Percentiles rank a stretch among this genome's conserved stretches.
Evolutionary conservation across 1,140 invertebrate species (phyloP).

Genomic region (Lordiphosa clarofinis): DNA sequence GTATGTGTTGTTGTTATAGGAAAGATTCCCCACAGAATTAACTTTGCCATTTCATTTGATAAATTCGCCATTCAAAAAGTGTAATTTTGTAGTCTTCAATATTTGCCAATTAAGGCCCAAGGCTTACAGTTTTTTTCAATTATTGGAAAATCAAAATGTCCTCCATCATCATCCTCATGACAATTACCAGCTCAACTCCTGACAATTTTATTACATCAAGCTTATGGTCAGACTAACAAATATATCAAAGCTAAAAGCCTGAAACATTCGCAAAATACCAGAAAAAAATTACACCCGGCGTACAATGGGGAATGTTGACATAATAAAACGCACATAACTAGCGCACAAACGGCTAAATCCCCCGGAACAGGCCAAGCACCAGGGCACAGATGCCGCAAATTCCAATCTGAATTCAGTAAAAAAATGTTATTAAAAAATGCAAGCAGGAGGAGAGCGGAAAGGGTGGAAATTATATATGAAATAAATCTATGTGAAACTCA

Average conservation of each 20-base stretch:
- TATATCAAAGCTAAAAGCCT: slow-evolving; percentile 71
- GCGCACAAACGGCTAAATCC: slow-evolving; percentile 45
- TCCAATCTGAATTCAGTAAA: slow-evolving; percentile 48
- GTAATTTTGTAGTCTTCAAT: too few relatives aligned
- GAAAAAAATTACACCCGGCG: slow-evolving; percentile 30
- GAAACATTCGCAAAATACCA: slow-evolving; percentile 42
- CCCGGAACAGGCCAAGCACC: slow-evolving; percentile 36
- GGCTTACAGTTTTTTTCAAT: too few relatives aligned
- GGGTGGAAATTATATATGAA: slow-evolving; percentile 70
- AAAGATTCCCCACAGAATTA: too few relatives aligned
- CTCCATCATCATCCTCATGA: slow-evolving; percentile 15
- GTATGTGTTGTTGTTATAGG: too few relatives aligned
- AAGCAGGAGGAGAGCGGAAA: slow-evolving; percentile 27
- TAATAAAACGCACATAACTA: slow-evolving; percentile 75
- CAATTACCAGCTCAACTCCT: slow-evolving; percentile 53
- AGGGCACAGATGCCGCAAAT: slow-evolving; percentile 73
- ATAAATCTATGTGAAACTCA: slow-evolving; percentile 57
- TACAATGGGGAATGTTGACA: slow-evolving; percentile 73
- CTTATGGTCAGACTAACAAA: slow-evolving; percentile 67
- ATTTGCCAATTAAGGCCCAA: too few relatives aligned
- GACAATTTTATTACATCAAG: slow-evolving; percentile 60
- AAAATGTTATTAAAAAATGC: slow-evolving; percentile 66
- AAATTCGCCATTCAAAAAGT: too few relatives aligned
- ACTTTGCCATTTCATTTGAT: too few relatives aligned
- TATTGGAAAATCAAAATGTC: too few relatives aligned